Percentiles rank a stretch among this genome's conserved stretches.
These are phyloP conservation scores for Leptinotarsa undecemlineata DNA, from an alignment of 1,140 invertebrate genomes.

Conservation along the genomic window DNA sequence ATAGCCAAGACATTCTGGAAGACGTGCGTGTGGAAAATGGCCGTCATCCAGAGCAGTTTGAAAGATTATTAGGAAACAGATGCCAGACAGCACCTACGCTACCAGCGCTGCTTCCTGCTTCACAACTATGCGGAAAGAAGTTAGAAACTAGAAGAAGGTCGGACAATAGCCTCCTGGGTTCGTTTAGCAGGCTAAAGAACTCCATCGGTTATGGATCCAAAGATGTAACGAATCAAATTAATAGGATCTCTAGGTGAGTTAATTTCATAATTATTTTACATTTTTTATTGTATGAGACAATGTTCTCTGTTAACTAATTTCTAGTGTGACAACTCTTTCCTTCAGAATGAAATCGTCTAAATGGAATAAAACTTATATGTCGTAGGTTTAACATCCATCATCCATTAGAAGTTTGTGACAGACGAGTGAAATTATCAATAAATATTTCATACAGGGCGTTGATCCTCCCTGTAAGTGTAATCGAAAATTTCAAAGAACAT, in stretches of 20 bases:
- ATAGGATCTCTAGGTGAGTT: conserved; percentile 48
- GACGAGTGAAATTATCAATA: too few species aligned
- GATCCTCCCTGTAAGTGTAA: too few species aligned
- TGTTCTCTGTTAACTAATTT: too few species aligned
- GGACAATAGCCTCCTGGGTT: conserved; percentile 43
- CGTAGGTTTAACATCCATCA: too few species aligned
- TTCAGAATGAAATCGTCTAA: too few species aligned
- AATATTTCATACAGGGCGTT: too few species aligned
- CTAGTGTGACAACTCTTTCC: too few species aligned
- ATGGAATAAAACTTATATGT: too few species aligned
- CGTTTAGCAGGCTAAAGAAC: conserved; percentile 40
- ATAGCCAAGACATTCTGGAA: conserved; percentile 38
- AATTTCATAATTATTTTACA: not conserved
- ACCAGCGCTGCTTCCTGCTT: conserved; percentile 30
- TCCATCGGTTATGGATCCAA: conserved; percentile 40
- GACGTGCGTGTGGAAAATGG: conserved; percentile 35
- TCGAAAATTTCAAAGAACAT: too few species aligned
- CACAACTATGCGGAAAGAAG: conserved; percentile 31
- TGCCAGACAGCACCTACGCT: conserved; percentile 39
- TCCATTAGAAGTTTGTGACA: too few species aligned
- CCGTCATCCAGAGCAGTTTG: conserved; percentile 17
- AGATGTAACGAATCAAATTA: conserved; percentile 45
- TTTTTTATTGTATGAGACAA: too few species aligned
- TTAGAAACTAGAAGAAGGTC: conserved; percentile 39
- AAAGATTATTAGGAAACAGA: conserved; percentile 30